Conservation (phyloP, 2,113 vertebrate genomes). For the Rhombomys opimus region DNA sequence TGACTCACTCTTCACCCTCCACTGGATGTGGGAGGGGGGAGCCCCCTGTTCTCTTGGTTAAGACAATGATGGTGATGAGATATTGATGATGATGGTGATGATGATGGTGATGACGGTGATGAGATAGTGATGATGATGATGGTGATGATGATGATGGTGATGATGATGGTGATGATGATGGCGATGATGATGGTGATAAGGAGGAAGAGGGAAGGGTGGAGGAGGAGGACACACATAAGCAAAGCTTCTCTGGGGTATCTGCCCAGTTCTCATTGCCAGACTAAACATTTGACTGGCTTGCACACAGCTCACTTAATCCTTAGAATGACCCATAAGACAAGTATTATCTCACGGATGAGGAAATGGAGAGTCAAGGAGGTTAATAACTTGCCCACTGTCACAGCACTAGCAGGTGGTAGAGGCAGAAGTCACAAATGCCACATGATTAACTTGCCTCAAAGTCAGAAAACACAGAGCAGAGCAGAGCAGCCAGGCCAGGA, state of each 20-base stretch:
- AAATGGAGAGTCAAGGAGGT: constrained; percentile 38
- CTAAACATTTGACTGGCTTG: neutral
- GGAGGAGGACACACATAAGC: neutral
- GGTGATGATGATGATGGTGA: neutral
- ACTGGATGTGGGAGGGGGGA: fast-evolving
- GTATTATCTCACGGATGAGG: neutral
- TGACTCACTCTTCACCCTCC: fast-evolving
- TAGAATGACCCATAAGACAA: neutral
- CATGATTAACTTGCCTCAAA: fast-evolving
- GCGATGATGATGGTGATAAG: neutral
- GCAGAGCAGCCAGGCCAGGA: neutral
- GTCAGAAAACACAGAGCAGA: neutral
- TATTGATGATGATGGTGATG: neutral
- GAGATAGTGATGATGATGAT: neutral
- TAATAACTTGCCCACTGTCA: neutral
- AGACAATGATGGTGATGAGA: neutral
- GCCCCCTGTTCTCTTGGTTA: no score
- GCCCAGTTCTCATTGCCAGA: fast-evolving
- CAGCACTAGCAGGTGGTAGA: neutral
- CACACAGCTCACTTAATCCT: constrained; percentile 48
- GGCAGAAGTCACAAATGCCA: neutral
- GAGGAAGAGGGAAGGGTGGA: no score
- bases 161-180: neutral
- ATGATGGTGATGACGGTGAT: no score
- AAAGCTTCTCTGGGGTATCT: neutral